Conservation (phyloP, 2,113 vertebrate species). For the Petrocephalus microphthalmus region DNA sequence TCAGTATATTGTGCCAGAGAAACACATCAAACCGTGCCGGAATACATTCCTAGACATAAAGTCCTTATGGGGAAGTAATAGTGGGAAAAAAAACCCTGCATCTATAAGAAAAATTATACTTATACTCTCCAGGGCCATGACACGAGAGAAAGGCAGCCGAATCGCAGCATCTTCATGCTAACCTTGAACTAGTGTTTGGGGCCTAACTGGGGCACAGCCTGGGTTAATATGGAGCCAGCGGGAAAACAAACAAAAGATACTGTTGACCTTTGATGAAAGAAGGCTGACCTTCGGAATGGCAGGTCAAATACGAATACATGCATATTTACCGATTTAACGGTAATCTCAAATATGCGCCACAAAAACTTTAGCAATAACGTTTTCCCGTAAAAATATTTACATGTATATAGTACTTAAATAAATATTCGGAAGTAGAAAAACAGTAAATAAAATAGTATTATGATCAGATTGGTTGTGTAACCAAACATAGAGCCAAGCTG, state of each 20-base stretch:
- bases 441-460: not conserved
- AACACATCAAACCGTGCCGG: not conserved
- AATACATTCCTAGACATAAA: not conserved
- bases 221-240: not conserved
- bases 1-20: not conserved
- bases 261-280: not conserved
- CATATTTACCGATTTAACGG: not conserved
- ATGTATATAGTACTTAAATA: not conserved
- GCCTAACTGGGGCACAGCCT: not conserved
- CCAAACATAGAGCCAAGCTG: not conserved
- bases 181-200: not conserved
- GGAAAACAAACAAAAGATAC: not conserved
- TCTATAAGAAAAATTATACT: not conserved
- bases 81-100: not conserved
- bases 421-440: not conserved
- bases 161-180: not conserved
- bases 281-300: not conserved
- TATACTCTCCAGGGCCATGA: not conserved
- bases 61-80: not conserved
- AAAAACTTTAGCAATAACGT: not conserved
- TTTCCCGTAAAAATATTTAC: not conserved
- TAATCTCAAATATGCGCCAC: constrained; percentile 27
- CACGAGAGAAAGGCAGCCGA: not conserved
- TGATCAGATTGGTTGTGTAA: not conserved
- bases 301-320: not conserved